Evolutionary conservation across 2,888 invertebrate genomes (phyloP), one percentile per base, ranked within the genome.

Genomic region (Nysson spinosus): DNA sequence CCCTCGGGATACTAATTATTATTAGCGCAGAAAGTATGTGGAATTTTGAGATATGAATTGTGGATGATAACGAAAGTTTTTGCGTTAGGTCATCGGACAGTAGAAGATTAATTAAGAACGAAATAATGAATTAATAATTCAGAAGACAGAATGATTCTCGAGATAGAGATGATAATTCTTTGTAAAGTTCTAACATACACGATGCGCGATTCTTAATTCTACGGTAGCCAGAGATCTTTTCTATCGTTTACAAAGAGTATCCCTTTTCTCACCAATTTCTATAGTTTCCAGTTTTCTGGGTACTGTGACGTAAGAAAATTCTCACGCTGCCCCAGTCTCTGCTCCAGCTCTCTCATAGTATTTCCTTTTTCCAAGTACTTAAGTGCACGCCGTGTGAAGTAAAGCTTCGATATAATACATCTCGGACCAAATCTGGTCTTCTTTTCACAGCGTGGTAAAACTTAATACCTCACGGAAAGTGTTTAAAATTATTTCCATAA

Each of bases 281-380:
- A 30, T 40, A n/a, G n/a, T 55, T 20, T 7, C 30, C 26, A 17
- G 35, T 42, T 54, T 60, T 54, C 30, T 24, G 20, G 19, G 54
- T 42, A 12, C 20, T 50, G 14, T 24, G 54, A 34, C 24, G 52
- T 46, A 54, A 60, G 50, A 51, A 57, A 16, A 57, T 43, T 22
- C 42, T 67, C 67, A 60, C 67, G 67, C 67, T n/a, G n/a, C n/a
- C n/a, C n/a, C n/a, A n/a, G 60, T 50, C 19, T 40, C 7, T 28
- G 42, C 46, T 49, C 44, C 46, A 24, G 42, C 12, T 30, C 19
- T 28, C 34, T 40, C 50, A n/a, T 39, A 34, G 65, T 49, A 50
- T 64, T 65, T 64, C 50, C 65, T 63, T 63, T 55, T 63, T 24
- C 39, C 44, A 63, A 35, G 43, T 50, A 24, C 35, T 64, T 34